These are phyloP conservation scores for Tragopan temminckii DNA, from an alignment of 2,797 vertebrate genomes.

Conservation along the genomic window DNA sequence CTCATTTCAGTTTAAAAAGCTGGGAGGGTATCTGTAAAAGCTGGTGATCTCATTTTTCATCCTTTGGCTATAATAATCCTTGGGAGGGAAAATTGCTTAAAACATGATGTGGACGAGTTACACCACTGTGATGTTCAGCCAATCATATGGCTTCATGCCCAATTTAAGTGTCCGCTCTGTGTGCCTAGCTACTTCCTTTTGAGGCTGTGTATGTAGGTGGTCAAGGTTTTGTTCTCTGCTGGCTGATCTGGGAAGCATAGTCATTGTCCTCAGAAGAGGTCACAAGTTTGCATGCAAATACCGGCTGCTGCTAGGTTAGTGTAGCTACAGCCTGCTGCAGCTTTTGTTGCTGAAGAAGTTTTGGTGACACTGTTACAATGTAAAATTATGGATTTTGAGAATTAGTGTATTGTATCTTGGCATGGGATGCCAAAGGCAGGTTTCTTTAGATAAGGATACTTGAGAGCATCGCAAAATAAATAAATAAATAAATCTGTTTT, in stretches of 20 bases:
- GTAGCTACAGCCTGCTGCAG: neutral
- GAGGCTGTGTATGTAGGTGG: neutral
- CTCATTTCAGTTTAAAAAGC: conserved; percentile 18
- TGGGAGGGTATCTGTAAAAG: neutral
- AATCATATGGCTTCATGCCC: neutral
- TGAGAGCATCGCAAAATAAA: neutral
- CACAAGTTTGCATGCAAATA: neutral
- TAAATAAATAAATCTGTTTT: neutral
- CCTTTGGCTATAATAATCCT: neutral
- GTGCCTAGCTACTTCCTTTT: neutral
- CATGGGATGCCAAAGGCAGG: neutral
- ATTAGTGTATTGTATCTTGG: neutral
- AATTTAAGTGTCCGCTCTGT: neutral
- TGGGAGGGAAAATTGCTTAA: neutral
- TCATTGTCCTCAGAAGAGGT: neutral
- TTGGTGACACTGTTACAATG: neutral
- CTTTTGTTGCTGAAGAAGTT: neutral
- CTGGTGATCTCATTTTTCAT: conserved; percentile 3
- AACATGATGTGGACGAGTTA: neutral
- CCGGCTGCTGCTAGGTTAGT: neutral
- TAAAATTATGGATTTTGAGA: neutral
- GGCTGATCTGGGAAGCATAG: neutral
- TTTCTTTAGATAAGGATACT: neutral
- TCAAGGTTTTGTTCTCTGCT: neutral
- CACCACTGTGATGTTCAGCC: neutral